Conservation (phyloP, 2,797 vertebrate genomes). For the Enteromius thamalakanensis region DNA sequence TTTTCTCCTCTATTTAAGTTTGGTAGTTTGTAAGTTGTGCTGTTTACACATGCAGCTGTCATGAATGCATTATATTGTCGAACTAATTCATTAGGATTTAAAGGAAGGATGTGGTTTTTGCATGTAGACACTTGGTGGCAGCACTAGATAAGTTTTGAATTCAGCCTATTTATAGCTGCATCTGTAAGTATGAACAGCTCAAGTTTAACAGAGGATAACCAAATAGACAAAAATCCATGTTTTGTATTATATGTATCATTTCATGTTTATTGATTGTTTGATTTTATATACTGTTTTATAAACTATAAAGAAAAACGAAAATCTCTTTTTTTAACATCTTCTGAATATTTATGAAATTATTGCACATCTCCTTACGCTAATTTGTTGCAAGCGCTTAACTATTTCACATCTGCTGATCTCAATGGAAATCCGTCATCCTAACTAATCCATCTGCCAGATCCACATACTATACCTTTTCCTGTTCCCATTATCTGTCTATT, state of each 20-base stretch:
- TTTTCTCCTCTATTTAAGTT: background rate
- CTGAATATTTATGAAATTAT: background rate
- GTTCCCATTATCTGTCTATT: background rate
- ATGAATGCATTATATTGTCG: background rate
- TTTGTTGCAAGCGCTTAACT: background rate
- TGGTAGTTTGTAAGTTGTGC: background rate
- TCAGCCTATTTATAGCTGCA: background rate
- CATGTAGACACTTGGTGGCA: slow-evolving; percentile 40
- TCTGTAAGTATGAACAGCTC: background rate
- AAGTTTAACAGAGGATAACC: background rate
- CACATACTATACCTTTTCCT: background rate
- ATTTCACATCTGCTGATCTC: background rate
- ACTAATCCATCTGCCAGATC: background rate
- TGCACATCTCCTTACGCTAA: background rate
- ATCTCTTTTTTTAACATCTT: background rate
- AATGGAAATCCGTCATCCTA: background rate
- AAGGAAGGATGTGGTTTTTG: background rate
- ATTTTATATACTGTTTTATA: background rate
- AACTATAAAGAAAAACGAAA: background rate
- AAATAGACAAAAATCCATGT: background rate
- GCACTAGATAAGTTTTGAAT: slow-evolving; percentile 35
- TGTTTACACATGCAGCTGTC: background rate
- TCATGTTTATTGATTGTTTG: background rate
- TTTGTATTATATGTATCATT: background rate
- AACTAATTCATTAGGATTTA: background rate